Conservation (phyloP, 2,113 vertebrate genomes). For the Proteles cristata region DNA sequence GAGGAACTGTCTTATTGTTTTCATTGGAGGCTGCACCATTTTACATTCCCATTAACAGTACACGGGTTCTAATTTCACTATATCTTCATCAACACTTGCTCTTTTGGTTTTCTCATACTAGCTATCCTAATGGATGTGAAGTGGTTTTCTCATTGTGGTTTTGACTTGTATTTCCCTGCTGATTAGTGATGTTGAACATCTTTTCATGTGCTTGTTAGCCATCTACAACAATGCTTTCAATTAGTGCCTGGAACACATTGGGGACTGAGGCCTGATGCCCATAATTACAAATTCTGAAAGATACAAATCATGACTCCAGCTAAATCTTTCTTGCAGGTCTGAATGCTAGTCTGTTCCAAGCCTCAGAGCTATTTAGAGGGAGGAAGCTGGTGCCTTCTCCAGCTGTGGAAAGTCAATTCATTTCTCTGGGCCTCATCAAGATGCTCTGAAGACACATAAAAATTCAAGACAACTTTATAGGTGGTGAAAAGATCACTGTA, state of each 20-base stretch:
- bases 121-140: background rate
- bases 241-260: background rate
- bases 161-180: background rate
- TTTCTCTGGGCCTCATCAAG: background rate
- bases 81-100: background rate
- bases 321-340: background rate
- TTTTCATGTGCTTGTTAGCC: background rate
- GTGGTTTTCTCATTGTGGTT: background rate
- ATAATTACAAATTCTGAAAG: background rate
- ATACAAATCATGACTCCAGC: background rate
- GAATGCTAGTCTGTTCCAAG: background rate
- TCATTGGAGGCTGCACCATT: background rate
- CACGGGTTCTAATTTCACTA: background rate
- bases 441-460: background rate
- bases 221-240: background rate
- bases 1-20: background rate
- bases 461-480: background rate
- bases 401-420: background rate
- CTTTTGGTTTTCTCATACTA: background rate
- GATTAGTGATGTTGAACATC: background rate
- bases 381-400: background rate
- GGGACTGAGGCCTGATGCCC: background rate
- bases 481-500: background rate
- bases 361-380: background rate
- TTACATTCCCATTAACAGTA: background rate